Percentiles rank a stretch among this genome's conserved stretches.
Evolutionary conservation across 2,797 vertebrate species (phyloP).

Genomic region (Holocentrus rufus): DNA sequence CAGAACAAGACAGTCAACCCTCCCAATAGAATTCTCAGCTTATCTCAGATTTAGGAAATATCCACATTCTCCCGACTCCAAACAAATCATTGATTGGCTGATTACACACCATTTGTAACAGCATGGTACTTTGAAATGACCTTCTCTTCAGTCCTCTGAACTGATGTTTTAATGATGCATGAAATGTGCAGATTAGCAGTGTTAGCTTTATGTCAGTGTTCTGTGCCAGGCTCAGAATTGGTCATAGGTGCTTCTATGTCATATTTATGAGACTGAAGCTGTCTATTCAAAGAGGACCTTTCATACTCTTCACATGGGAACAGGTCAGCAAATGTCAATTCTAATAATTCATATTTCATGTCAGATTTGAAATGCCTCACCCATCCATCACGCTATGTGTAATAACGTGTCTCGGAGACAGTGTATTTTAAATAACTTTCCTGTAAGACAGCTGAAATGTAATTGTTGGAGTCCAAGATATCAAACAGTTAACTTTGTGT

Average conservation of each 20-base stretch:
- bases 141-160: constrained; percentile 67
- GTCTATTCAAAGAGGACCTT: constrained; percentile 78
- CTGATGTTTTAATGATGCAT: constrained; percentile 79
- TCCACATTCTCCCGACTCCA: constrained; percentile 41
- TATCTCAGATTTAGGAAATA: constrained; percentile 22
- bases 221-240: constrained; percentile 55
- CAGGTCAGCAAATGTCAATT: constrained; percentile 79
- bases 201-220: constrained; percentile 74
- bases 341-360: constrained; percentile 73
- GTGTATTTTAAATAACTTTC: constrained; percentile 20
- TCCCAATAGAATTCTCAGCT: constrained; percentile 27
- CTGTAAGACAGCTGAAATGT: constrained; percentile 3
- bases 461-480: not conserved
- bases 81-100: constrained; percentile 61
- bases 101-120: constrained; percentile 65
- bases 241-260: constrained; percentile 74
- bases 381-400: constrained; percentile 66
- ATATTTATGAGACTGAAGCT: constrained; percentile 77
- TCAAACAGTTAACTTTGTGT: constrained; percentile 41
- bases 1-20: constrained; percentile 15
- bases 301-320: constrained; percentile 75
- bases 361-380: constrained; percentile 71
- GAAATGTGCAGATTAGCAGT: constrained; percentile 77
- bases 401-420: constrained; percentile 36
- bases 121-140: constrained; percentile 70